Conservation (phyloP, 2,888 invertebrate species). For the Stenurella melanura region DNA sequence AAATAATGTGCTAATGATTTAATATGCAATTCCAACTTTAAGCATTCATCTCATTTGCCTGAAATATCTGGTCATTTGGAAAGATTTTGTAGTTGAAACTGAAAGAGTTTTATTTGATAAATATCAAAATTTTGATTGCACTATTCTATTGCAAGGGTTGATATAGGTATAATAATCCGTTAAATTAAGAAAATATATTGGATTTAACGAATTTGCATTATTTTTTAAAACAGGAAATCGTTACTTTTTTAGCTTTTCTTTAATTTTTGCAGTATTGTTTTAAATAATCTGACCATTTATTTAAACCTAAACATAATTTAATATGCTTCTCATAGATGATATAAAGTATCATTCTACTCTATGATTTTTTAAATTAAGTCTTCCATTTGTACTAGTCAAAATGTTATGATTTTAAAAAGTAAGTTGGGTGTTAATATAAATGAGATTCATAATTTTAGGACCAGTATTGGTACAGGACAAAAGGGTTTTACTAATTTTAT, state of each 20-base stretch:
- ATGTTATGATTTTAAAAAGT: not conserved
- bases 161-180: too few species aligned
- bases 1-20: not conserved
- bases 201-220: too few species aligned
- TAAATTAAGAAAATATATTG: too few species aligned
- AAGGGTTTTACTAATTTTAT: not conserved
- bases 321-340: not conserved
- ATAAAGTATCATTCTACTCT: not conserved
- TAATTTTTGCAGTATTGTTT: too few species aligned
- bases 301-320: not conserved
- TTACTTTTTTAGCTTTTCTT: too few species aligned
- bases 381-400: constrained; percentile 21
- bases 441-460: not conserved
- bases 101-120: not conserved
- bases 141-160: not conserved
- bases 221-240: too few species aligned
- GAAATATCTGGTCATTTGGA: not conserved
- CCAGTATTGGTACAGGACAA: not conserved
- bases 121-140: not conserved
- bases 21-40: not conserved
- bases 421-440: not conserved
- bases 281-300: not conserved
- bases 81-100: not conserved
- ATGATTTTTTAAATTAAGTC: constrained; percentile 9
- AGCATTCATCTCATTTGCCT: not conserved